Evolutionary conservation across 2,888 invertebrate species (phyloP), one percentile per base, ranked within the genome.

Genomic region (Tiphia femorata): DNA sequence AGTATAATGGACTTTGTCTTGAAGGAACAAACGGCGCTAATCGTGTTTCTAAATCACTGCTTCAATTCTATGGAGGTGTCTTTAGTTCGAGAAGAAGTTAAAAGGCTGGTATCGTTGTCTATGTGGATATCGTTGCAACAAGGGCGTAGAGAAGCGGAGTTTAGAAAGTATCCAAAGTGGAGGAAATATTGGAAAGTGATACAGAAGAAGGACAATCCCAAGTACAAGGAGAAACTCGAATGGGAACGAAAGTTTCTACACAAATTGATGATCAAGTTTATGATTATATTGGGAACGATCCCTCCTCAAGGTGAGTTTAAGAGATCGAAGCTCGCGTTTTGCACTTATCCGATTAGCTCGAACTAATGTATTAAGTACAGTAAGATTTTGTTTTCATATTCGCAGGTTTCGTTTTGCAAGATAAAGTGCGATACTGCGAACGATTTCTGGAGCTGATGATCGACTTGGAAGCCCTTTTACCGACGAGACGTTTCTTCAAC

Each of bases 11-110:
- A 83, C 14, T 83, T 77, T 51, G 79, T 82, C 53, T 63, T 83
- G 2, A 86, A 88, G 25, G 98, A 98, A 80, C 94, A 96, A 83
- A 96, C 95, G 0, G 90, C 93, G 0, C 83, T 98, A 42, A 86
- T 99, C 10, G 88, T 97, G 30, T 98, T 99, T 82, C 86, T 99
- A 1, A 97, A 96, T 84, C 96, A 98, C 80, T 96, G 97, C 79
- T 98, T 98, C 78, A 97, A 97, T 77, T 97, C 97, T 72, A 93
- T 99, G 92, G 98, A 99, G 86, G 93, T 97, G 49, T 93, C 93
- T 72, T 84, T 99, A 37, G 95, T 99, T 53, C 86, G 98, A 33
- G 94, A 96, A 72, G 96, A 97, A 84, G 94, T 95, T 7, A 95
- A 95, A 83, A 87, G 93, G 54, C 86, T 98, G 3, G 95, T 97